Conservation (phyloP, 30 jellyfish, hydroid and myxozoan genomes). For the Hydra vulgaris region DNA sequence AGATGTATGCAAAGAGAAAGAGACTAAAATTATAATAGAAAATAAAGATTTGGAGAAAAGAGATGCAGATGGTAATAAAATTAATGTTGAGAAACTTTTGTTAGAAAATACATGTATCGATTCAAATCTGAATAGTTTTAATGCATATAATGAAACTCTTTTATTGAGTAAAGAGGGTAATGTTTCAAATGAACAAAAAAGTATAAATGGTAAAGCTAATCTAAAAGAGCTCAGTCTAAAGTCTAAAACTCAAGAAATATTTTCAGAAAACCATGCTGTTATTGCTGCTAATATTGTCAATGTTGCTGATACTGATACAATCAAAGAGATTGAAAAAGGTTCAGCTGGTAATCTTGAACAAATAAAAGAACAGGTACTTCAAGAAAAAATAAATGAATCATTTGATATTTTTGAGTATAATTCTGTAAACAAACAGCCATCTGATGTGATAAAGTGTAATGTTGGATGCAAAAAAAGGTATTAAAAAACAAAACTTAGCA, state of each 20-base stretch:
- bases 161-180: too few species aligned
- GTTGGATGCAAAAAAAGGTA: too few species aligned
- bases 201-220: too few species aligned
- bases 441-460: too few species aligned
- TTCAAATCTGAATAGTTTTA: not conserved
- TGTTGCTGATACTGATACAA: not conserved
- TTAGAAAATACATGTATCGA: not conserved
- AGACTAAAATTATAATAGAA: not conserved
- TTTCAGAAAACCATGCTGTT: not conserved
- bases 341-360: not conserved
- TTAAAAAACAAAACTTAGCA: too few species aligned
- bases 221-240: not conserved
- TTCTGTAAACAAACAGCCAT: not conserved
- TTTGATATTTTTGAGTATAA: not conserved
- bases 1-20: not conserved
- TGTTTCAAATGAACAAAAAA: too few species aligned
- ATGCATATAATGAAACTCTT: not conserved
- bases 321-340: too few species aligned
- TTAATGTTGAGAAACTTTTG: not conserved
- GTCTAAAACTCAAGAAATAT: not conserved
- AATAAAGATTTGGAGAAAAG: not conserved
- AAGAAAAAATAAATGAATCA: not conserved
- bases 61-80: not conserved
- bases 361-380: too few species aligned
- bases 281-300: not conserved